Conservation (phyloP, 2,888 invertebrate species). For the Helicoverpa assulta region DNA sequence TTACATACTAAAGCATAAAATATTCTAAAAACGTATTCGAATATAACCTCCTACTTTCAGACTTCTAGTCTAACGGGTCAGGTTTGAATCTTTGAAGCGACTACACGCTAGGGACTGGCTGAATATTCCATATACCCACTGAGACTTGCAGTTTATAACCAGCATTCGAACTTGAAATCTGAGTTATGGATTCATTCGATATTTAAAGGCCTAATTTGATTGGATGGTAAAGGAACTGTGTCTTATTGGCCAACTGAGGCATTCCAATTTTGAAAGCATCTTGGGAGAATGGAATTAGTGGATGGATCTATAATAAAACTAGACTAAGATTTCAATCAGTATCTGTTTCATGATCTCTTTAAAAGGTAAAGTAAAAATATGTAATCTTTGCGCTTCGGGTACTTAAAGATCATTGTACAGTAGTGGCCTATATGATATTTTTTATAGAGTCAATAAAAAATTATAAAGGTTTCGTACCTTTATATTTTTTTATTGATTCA, state of each 20-base stretch:
- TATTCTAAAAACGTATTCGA: constrained; percentile 25
- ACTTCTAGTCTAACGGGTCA: constrained; percentile 42
- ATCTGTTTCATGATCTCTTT: no score
- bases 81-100: constrained; percentile 66
- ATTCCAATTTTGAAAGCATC: neutral
- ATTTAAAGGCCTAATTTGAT: neutral
- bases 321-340: no score
- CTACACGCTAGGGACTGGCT: constrained; percentile 54
- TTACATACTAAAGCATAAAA: neutral
- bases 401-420: no score
- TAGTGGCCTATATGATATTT: no score
- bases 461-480: no score
- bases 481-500: no score
- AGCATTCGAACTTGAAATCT: constrained; percentile 29
- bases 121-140: constrained; percentile 67
- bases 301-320: neutral
- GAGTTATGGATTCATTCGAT: constrained; percentile 23
- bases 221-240: neutral
- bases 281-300: neutral
- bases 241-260: neutral
- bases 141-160: constrained; percentile 50
- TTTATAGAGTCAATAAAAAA: no score
- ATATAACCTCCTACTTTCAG: constrained; percentile 25
- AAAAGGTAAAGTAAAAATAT: no score
- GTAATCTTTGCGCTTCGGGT: no score